phyloP scores from a whole-genome alignment of 1,140 invertebrate species.

The Phenacoccus solenopsis region DNA sequence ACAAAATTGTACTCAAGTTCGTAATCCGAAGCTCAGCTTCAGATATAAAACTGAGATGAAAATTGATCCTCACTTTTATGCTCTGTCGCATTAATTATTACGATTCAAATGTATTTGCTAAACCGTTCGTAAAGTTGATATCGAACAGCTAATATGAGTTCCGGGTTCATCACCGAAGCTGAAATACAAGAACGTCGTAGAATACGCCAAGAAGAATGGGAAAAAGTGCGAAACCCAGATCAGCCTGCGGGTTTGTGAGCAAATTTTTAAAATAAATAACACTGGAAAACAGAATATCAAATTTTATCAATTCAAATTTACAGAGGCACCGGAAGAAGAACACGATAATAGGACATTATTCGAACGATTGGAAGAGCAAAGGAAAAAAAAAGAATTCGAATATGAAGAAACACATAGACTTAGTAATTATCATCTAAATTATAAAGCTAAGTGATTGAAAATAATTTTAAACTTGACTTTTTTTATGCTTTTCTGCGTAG shows the following conservation, averaged over 20 bases:
- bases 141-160: constrained; percentile 50
- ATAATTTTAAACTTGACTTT: constrained; percentile 15
- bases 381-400: constrained; percentile 77
- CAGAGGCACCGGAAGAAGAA: constrained; percentile 73
- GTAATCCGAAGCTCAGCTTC: too few species aligned
- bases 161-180: constrained; percentile 73
- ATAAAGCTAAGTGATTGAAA: neutral
- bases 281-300: neutral
- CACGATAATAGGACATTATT: constrained; percentile 68
- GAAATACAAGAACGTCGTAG: constrained; percentile 67
- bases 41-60: too few species aligned
- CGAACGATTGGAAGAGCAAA: constrained; percentile 81
- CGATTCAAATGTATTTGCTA: too few species aligned
- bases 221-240: constrained; percentile 73
- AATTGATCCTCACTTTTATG: too few species aligned
- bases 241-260: constrained; percentile 62
- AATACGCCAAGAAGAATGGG: constrained; percentile 84
- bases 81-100: too few species aligned
- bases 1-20: too few species aligned
- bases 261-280: neutral
- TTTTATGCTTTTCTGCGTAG: constrained; percentile 39
- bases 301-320: constrained; percentile 26
- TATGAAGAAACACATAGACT: constrained; percentile 89
- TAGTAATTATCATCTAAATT: constrained; percentile 48
- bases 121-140: too few species aligned